Evolutionary conservation across 2,797 vertebrate species (phyloP).

Genomic region (Falco naumanni): DNA sequence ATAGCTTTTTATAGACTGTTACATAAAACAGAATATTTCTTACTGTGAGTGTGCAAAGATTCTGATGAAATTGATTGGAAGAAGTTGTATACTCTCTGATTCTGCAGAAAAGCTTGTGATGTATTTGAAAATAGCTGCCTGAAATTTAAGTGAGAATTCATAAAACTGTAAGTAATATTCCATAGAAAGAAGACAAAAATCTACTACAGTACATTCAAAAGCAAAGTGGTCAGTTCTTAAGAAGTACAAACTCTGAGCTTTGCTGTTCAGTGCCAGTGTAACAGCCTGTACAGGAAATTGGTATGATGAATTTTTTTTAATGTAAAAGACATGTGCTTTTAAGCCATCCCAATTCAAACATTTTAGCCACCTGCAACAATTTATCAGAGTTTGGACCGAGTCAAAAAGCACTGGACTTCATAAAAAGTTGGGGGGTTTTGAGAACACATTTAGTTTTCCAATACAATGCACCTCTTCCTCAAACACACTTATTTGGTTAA

Average conservation of each 20-base stretch:
- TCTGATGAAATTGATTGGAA: constrained; percentile 85
- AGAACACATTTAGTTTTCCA: not conserved
- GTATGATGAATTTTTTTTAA: accelerated
- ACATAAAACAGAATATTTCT: constrained; percentile 61
- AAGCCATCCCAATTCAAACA: not conserved
- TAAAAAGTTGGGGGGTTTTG: not conserved
- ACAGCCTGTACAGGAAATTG: not conserved
- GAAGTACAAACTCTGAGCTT: not conserved
- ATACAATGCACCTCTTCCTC: not conserved
- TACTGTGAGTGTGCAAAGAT: constrained; percentile 83
- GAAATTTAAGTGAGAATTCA: constrained; percentile 36
- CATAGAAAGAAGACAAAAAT: not conserved
- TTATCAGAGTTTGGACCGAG: not conserved
- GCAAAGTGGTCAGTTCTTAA: not conserved
- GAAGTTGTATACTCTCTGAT: constrained; percentile 87
- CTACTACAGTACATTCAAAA: not conserved
- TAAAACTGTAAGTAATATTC: not conserved
- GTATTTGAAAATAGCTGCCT: constrained; percentile 90
- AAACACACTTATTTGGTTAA: not conserved
- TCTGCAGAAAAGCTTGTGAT: constrained; percentile 87
- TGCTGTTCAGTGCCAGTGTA: not conserved
- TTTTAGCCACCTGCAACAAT: not conserved
- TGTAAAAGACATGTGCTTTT: not conserved
- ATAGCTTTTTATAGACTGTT: not conserved
- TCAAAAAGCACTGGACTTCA: not conserved